phyloP scores from a whole-genome alignment of 2,797 vertebrate genomes.

The Dendrocincla fuliginosa region DNA sequence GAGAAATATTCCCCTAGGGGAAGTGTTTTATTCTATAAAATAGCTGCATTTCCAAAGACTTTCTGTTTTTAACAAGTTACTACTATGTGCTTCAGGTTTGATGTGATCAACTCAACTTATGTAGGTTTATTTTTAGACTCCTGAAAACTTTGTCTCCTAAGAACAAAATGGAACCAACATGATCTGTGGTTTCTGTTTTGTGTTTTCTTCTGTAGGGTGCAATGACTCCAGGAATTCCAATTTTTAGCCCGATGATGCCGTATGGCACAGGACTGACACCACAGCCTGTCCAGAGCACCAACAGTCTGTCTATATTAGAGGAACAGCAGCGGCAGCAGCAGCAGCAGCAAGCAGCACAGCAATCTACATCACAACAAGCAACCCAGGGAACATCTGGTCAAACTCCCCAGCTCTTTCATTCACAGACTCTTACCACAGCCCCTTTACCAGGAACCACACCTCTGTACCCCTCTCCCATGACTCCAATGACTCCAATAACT shows the following conservation, averaged over 20 bases:
- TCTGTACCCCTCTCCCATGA: constrained; percentile 87
- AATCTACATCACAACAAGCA: constrained; percentile 74
- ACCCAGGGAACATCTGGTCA: constrained; percentile 87
- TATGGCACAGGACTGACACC: constrained; percentile 97
- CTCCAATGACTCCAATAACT: constrained; percentile 96
- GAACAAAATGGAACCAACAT: not conserved
- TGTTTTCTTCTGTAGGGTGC: constrained; percentile 79
- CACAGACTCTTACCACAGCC: constrained; percentile 91
- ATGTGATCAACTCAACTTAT: not conserved
- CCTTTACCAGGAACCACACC: constrained; percentile 94
- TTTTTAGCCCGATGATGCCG: constrained; percentile 99
- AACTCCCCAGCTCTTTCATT: constrained; percentile 95
- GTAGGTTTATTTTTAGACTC: not conserved
- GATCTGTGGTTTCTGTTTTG: not conserved
- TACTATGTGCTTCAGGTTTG: not conserved
- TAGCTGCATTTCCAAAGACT: not conserved
- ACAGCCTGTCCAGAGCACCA: constrained; percentile 93
- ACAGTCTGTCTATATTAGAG: constrained; percentile 92
- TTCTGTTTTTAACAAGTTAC: not conserved
- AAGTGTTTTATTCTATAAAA: not conserved
- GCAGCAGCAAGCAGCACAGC: constrained; percentile 78
- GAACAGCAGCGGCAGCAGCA: constrained; percentile 94
- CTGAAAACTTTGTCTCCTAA: not conserved
- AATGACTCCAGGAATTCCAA: constrained; percentile 92
- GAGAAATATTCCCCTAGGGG: not conserved